Base-by-base conservation (phyloP, 2,113 vertebrate species). In the Mormyrus lacerda region DNA sequence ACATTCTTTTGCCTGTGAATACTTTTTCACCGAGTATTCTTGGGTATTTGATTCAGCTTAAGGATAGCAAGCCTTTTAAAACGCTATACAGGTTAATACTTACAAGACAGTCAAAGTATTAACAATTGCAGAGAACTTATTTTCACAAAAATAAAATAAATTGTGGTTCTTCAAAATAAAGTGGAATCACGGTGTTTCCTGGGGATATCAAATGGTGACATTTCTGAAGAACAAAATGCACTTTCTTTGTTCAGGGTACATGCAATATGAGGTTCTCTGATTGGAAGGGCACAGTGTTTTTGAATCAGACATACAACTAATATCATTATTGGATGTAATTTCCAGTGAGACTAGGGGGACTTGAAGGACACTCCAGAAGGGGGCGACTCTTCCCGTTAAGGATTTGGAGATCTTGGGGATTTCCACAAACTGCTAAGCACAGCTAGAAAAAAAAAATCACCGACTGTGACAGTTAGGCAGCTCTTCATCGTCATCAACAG, bases 371-470 rank as follows among this genome's bases (percentile, higher is more conserved):
- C 73, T 79, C 35, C 73, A 79, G 73, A 79, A 19, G 69, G 31
- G 69, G 69, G 2, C 17, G 69, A 42, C 73, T 79, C 19, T 39
- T 42, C 35, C 15, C 8, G 11, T 84, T 84, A 7, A 19, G 39
- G 21, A 47, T 84, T 84, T 84, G 82, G 82, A 84, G 82, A 84
- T 83, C 44, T 44, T 39, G 79, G 79, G 35, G 79, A 45, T 83
- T 83, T 83, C 44, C 79, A 44, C 13, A 17, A 44, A 17, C 35
- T 42, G 76, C 31, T 82, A 82, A 82, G 39, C 31, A 82, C 44
- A 24, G 44, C 79, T 73, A 27, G 31, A n/a, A 42, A 45, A 82
- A 82, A 35, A 83, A 21, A 44, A 19, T 7, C 42, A 39, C 19
- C 3, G 35, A 42, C 13, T 79, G 35, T 39, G 35, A 39, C 13